Base-by-base conservation (phyloP, 2,113 vertebrate species). In the Cryptoleucopteryx plumbea region DNA sequence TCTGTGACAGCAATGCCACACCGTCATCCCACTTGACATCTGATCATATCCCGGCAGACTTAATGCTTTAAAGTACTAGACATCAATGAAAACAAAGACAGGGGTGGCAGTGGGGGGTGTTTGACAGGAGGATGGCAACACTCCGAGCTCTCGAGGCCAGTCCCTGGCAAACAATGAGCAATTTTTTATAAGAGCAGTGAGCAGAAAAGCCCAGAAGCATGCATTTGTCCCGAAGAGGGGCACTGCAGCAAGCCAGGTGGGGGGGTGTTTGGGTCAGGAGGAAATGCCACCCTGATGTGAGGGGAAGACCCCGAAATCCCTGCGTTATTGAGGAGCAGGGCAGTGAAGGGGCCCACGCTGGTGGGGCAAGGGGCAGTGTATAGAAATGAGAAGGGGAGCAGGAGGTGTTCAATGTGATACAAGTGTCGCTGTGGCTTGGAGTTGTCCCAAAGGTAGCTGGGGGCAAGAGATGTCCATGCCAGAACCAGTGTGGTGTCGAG, bases 1-100 rank as follows among this genome's bases (percentile, higher is more conserved):
- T 88, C 45, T 36, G 38, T 72, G 84, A 72, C 73, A 59, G 48
- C 56, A 34, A 14, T 21, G 48, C 63, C 68, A 79, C 61, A 34
- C 34, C 6, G 0, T 81, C 40, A 71, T 85, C 61, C 29, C 62
- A 59, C 73, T 82, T 82, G 70, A 95, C 23, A 96, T 78, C 40
- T 0, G 2, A 74, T 56, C 32, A 17, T 52, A 89, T 19, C 47
- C 2, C 31, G 59, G 12, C 52, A 94, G 55, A 71, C 42, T 83
- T 78, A 63, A 45, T 71, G 21, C 40, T 91, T 87, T 72, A 67
- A 95, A 91, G 61, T 71, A 84, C 38, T 47, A 88, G 56, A 52
- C 70, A 85, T 82, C 56, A 68, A 20, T 40, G 74, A 79, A 93
- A 96, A 90, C 53, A 90, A 67, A 88, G 66, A 58, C 2, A 9